Percentiles rank a stretch among this genome's conserved stretches.
Evolutionary conservation across 2,888 invertebrate genomes (phyloP).

Genomic region (Sepiola atlantica): DNA sequence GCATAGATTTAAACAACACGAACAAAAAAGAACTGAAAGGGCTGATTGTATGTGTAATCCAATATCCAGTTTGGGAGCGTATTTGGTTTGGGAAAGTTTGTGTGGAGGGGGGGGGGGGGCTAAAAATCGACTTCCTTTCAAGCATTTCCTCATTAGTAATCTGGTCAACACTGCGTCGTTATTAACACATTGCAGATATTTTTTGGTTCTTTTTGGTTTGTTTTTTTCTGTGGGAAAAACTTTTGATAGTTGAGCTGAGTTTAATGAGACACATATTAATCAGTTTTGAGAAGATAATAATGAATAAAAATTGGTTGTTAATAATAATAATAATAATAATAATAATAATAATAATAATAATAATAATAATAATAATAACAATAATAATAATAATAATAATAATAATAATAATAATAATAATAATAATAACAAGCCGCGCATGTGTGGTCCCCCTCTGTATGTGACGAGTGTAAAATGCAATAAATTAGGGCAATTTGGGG

Average conservation of each 20-base stretch:
- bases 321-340: no score
- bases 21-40: neutral
- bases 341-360: no score
- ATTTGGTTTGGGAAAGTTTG: neutral
- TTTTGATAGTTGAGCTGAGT: neutral
- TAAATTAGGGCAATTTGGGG: no score
- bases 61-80: neutral
- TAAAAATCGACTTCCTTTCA: neutral
- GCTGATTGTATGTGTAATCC: neutral
- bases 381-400: no score
- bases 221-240: neutral
- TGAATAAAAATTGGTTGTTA: no score
- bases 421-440: no score
- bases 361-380: no score
- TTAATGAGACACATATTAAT: neutral
- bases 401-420: no score
- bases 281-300: neutral
- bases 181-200: neutral
- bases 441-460: no score
- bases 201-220: neutral
- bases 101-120: neutral
- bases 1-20: neutral
- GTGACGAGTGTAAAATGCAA: no score
- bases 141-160: neutral
- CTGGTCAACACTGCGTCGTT: neutral